Base-by-base conservation (phyloP, 2,888 invertebrate genomes). In the Lithophane semibrunnea region DNA sequence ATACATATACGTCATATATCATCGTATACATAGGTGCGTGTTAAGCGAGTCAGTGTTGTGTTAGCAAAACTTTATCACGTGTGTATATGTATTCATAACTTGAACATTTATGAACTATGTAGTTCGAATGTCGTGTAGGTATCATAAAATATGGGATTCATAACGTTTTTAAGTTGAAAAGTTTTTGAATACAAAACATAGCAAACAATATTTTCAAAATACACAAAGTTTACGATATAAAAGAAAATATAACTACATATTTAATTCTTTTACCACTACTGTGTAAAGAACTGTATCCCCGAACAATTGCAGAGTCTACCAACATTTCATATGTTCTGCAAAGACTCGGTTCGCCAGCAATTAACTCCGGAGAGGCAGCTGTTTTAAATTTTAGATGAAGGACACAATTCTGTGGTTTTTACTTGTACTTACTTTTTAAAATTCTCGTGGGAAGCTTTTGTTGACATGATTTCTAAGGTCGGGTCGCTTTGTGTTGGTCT, bases 361-460 rank as follows among this genome's bases (percentile, higher is more conserved):
- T 93, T 92, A 92, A 84, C 87, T 73, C 77, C 77, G 72, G 77
- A 72, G 83, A 85, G 85, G 86, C 79, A 69, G 82, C 85, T 89
- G 88, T 81, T 90, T 91, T 92, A 89, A 91, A 91, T 91, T 90
- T 92, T 89, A 92, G 86, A 92, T 90, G 90, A 91, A 92, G 91
- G 91, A 86, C 88, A 85, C 68, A 87, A 81, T 87, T 84, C 84
- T 89, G 90, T 79, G 91, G 90, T 90, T 90, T 88, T 80, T 89
- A 85, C 88, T 87, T 84, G 87, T 79, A 88, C 87, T 86, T 87
- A 87, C 81, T 90, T 90, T 90, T 91, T 86, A 87, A 90, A 90
- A 86, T 85, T 75, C 87, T 83, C 86, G 87, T 87, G 90, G 89
- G 88, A 90, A 89, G 82, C 69, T 73, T 79, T 69, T 71, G 82